Conservation (phyloP, 2,113 vertebrate species). For the Perca fluviatilis region DNA sequence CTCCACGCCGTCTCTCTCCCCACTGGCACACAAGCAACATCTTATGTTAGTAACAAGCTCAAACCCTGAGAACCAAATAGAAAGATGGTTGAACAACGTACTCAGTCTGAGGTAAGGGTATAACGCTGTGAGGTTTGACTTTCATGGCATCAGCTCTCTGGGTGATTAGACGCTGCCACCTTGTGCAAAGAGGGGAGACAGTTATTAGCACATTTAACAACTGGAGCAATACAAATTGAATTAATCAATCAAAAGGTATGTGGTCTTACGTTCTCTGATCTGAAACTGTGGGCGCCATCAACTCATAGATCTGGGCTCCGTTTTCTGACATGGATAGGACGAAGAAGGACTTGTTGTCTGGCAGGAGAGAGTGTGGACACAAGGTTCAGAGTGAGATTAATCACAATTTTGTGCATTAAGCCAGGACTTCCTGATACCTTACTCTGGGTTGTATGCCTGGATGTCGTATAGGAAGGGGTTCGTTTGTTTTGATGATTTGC, state of each 20-base stretch:
- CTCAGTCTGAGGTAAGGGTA: slow-evolving; percentile 87
- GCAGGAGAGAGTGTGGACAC: slow-evolving; percentile 28
- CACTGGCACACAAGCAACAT: slow-evolving; percentile 78
- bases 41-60: slow-evolving; percentile 14
- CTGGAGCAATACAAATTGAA: background rate
- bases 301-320: slow-evolving; percentile 98
- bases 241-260: background rate
- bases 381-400: background rate
- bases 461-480: background rate
- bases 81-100: slow-evolving; percentile 48
- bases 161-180: slow-evolving; percentile 95
- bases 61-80: background rate
- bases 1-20: slow-evolving; percentile 90
- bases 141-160: slow-evolving; percentile 92
- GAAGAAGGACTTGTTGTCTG: slow-evolving; percentile 98
- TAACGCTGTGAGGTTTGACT: slow-evolving; percentile 87
- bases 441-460: background rate
- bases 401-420: background rate
- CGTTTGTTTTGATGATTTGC: background rate
- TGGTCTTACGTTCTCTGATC: slow-evolving; percentile 94
- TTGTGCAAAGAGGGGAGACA: slow-evolving; percentile 64
- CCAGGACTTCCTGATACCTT: background rate
- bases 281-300: slow-evolving; percentile 96
- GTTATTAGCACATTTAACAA: slow-evolving; percentile 9
- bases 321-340: slow-evolving; percentile 98